Evolutionary conservation across 2,888 invertebrate species (phyloP).

Genomic region (Osmoderma eremita): DNA sequence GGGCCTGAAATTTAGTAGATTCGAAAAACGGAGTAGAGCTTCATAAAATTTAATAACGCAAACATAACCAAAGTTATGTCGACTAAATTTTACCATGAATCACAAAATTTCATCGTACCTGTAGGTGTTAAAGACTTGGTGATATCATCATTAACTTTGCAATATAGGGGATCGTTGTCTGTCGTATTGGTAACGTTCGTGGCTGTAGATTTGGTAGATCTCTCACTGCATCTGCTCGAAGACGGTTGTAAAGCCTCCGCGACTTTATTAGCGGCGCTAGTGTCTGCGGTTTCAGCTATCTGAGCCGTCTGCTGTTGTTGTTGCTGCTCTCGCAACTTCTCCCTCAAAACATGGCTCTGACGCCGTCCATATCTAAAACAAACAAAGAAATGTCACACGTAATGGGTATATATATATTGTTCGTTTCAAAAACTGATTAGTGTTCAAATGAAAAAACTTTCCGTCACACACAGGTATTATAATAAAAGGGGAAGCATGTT

Average conservation of each 20-base stretch:
- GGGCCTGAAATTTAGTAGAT: conserved; percentile 51
- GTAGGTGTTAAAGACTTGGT: conserved; percentile 52
- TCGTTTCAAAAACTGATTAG: too few species aligned
- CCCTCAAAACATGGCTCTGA: conserved; percentile 87
- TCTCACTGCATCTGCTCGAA: conserved; percentile 68
- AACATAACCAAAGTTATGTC: too few species aligned
- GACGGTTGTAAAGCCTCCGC: conserved; percentile 51
- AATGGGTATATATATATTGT: too few species aligned
- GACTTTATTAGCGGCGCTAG: conserved; percentile 53
- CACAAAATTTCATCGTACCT: conserved; percentile 43
- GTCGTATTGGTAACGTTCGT: conserved; percentile 62
- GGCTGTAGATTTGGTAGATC: conserved; percentile 67
- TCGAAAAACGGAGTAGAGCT: neutral
- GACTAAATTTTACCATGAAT: too few species aligned
- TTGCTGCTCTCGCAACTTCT: conserved; percentile 74
- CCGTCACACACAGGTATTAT: too few species aligned
- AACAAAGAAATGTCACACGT: too few species aligned
- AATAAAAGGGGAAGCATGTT: too few species aligned
- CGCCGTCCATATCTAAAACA: conserved; percentile 79
- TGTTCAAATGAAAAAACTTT: too few species aligned
- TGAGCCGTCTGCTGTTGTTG: conserved; percentile 59
- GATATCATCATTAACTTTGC: conserved; percentile 58
- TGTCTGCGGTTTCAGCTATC: conserved; percentile 57
- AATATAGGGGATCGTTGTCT: conserved; percentile 60
- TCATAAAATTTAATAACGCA: too few species aligned